Base-by-base conservation (phyloP, 1,140 invertebrate species). In the Neuroterus valhalla region DNA sequence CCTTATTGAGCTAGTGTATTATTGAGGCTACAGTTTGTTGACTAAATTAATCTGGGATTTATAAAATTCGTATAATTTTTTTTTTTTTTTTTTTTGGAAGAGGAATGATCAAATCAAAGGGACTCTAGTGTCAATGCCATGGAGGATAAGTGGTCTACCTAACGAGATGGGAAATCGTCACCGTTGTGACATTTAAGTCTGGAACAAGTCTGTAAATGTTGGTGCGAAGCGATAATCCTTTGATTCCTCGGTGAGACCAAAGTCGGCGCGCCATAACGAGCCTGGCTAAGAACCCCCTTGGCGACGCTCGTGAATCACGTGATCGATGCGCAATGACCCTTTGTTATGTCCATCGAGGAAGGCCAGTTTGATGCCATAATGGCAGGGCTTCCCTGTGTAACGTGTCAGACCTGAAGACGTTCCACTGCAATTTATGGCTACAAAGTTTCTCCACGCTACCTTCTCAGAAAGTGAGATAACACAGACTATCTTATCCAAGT, bases 241-340 rank as follows among this genome's bases (percentile, higher is more conserved):
- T 3, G 52, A 62, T 31, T 62, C 23, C 52, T 26, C 52, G 11
- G 55, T 31, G 55, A 62, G 23, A 62, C 55, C 55, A 68, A 73
- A 68, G 71, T 73, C 71, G 66, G 68, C 66, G 66, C 55, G 19
- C 66, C 21, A 38, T 43, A 48, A 72, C 62, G 71, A 46, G 46
- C 26, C 21, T 68, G 23, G 68, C 66, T 68, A 70, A 74, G 70
- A 72, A 80, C 78, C 77, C 76, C 79, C 77, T 78, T 78, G 78
- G 70, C 79, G 82, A 84, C 77, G 77, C 76, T 85, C 84, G 75
- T 86, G 82, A 84, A 86, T 85, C 82, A 85, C 82, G 80, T 79
- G 81, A 86, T 85, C 82, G 84, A 86, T 84, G 82, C 78, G 75
- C 82, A 80, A 84, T 75, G 81, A 79, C 76, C 74, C 79, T 81